Percentiles rank a stretch among this genome's conserved stretches.
Evolutionary conservation across 2,888 invertebrate species (phyloP).

Genomic region (Ecliptopera silaceata): DNA sequence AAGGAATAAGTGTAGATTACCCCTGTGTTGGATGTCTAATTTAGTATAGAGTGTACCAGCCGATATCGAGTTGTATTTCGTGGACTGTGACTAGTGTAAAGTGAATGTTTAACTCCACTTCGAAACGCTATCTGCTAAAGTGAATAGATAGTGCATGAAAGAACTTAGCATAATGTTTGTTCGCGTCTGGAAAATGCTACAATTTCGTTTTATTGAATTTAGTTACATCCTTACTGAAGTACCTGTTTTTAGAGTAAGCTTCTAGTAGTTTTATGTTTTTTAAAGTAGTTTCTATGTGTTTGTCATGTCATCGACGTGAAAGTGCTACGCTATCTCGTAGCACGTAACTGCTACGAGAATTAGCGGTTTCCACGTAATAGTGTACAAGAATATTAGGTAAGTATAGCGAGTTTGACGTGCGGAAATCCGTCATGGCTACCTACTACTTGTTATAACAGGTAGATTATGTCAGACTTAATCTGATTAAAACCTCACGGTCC

Average conservation of each 20-base stretch:
- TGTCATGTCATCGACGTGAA: background rate
- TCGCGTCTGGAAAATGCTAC: slow-evolving; percentile 25
- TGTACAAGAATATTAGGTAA: no score
- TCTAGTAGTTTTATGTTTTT: background rate
- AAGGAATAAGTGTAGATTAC: no score
- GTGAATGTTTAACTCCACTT: slow-evolving; percentile 32
- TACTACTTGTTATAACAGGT: no score
- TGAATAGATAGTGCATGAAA: slow-evolving; percentile 36
- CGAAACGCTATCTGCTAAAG: slow-evolving; percentile 41
- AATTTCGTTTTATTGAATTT: slow-evolving; percentile 22
- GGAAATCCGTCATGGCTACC: no score
- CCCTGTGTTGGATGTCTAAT: background rate
- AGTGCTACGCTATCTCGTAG: slow-evolving; percentile 11
- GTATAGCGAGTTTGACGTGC: no score
- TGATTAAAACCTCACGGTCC: no score
- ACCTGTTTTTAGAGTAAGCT: background rate
- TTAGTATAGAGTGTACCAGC: slow-evolving; percentile 4
- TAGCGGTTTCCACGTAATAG: no score
- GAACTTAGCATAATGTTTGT: slow-evolving; percentile 31
- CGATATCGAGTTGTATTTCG: background rate
- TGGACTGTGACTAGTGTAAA: slow-evolving; percentile 22
- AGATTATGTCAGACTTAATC: no score
- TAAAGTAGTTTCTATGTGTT: background rate
- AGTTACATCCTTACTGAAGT: background rate
- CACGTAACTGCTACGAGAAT: slow-evolving; percentile 3